Conservation (phyloP, 2,797 vertebrate species). For the Pampus argenteus region DNA sequence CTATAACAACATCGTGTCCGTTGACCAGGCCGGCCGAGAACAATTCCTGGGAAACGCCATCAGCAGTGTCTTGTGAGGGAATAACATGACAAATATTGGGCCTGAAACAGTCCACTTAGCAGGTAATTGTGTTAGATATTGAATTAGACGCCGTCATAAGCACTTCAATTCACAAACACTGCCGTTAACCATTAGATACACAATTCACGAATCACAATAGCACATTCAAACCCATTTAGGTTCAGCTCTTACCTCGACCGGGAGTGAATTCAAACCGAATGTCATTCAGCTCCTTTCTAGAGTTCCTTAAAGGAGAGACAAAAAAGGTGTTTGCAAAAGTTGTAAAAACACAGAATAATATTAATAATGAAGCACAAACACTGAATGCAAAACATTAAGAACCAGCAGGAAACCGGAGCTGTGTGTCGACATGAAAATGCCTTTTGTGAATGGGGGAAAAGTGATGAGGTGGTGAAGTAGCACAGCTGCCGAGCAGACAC, state of each 20-base stretch:
- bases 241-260: slow-evolving; percentile 90
- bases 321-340: slow-evolving; percentile 19
- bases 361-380: no score
- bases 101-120: slow-evolving; percentile 67
- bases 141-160: slow-evolving; percentile 48
- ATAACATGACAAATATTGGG: slow-evolving; percentile 68
- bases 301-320: slow-evolving; percentile 88
- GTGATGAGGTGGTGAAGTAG: slow-evolving; percentile 6
- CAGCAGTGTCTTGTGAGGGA: slow-evolving; percentile 91
- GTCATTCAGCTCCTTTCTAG: slow-evolving; percentile 97
- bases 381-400: slow-evolving; percentile 23
- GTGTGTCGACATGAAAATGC: slow-evolving; percentile 28
- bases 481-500: slow-evolving; percentile 8
- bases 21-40: slow-evolving; percentile 98
- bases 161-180: slow-evolving; percentile 22
- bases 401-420: slow-evolving; percentile 6
- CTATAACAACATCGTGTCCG: slow-evolving; percentile 95
- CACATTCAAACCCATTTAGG: slow-evolving; percentile 34
- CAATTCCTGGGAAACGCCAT: slow-evolving; percentile 98
- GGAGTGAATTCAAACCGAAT: slow-evolving; percentile 99
- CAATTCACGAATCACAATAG: slow-evolving; percentile 21
- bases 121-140: slow-evolving; percentile 46
- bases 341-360: no score
- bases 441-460: slow-evolving; percentile 9
- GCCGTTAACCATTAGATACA: slow-evolving; percentile 33